Base-by-base conservation (phyloP, 2,888 invertebrate species). In the Dolichopus griseipennis region DNA sequence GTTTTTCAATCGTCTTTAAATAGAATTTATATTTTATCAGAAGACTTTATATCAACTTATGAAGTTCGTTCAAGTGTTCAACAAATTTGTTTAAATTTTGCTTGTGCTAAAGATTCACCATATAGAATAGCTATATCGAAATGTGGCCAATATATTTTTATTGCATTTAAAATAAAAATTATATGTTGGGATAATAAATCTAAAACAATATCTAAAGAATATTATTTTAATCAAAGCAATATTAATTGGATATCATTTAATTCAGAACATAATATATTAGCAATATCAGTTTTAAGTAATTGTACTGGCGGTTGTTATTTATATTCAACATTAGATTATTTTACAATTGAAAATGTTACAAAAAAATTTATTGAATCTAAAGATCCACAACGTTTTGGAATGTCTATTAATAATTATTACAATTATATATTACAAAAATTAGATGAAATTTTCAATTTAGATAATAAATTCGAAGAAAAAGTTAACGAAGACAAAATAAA, bases 361-460 rank as follows among this genome's bases (percentile, higher is more conserved):
- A 37, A 64, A 64, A 34, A 64, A n/a, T 64, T 9, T 37, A 33
- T 34, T 18, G 37, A 37, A 37, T 33, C 33, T 1, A 64, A 64
- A 37, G 7, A 37, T 34, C 18, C 20, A n/a, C 1, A n/a, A 10
- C 18, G 22, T 3, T 63, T 64, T 37, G n/a, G 4, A 64, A 64
- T 64, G 64, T 64, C 64, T 34, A 37, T n/a, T 18, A 64, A 64
- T 64, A 64, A 9, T 64, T 18, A 64, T 33, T 64, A 34, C 37
- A 64, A 64, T 64, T 37, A 20, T 34, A 37, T 64, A 10, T 64
- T 64, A 64, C 33, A 34, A 20, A 64, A 64, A 64, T 64, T 64
- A 37, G 64, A 64, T 64, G 33, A 64, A 34, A 34, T 64, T 12
- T 64, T 64, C 20, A 20, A 64, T 34, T 34, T 64, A 20, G 37